Conservation (phyloP, 1,140 invertebrate species). For the Dreissena rostriformis region DNA sequence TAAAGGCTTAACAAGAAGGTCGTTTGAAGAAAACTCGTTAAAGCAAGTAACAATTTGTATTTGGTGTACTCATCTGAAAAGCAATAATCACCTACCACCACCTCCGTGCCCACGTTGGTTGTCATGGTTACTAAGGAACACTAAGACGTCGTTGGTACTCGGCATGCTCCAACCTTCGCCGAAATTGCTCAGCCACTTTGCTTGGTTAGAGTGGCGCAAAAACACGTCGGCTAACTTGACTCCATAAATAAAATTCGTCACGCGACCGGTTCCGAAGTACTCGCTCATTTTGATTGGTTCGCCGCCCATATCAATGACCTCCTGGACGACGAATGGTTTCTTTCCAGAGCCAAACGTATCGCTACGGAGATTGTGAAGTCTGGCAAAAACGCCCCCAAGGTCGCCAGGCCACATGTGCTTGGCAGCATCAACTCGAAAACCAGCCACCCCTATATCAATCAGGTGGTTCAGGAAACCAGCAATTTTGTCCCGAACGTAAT, state of each 20-base stretch:
- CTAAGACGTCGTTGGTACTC: conserved; percentile 76
- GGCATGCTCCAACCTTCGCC: conserved; percentile 78
- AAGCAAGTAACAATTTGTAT: no score
- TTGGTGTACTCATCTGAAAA: not conserved
- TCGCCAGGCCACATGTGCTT: conserved; percentile 80
- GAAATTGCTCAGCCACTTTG: conserved; percentile 75
- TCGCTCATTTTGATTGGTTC: conserved; percentile 85
- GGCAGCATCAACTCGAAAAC: conserved; percentile 80
- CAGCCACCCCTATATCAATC: conserved; percentile 90
- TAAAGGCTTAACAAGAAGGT: no score
- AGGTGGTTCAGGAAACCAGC: conserved; percentile 78
- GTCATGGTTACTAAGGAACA: conserved; percentile 83
- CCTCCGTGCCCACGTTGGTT: conserved; percentile 81
- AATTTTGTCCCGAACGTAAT: conserved; percentile 86
- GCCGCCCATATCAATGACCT: conserved; percentile 90
- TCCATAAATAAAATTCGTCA: conserved; percentile 91
- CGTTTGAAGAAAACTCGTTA: no score
- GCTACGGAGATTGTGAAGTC: conserved; percentile 82
- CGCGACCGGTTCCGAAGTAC: conserved; percentile 83
- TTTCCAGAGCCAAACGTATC: conserved; percentile 53
- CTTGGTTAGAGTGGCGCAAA: conserved; percentile 60
- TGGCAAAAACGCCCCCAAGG: conserved; percentile 81
- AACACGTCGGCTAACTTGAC: conserved; percentile 76
- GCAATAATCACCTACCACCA: conserved; percentile 59
- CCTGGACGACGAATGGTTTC: conserved; percentile 86